Conservation (phyloP, 1,140 invertebrate genomes). For the Ceratitis capitata region DNA sequence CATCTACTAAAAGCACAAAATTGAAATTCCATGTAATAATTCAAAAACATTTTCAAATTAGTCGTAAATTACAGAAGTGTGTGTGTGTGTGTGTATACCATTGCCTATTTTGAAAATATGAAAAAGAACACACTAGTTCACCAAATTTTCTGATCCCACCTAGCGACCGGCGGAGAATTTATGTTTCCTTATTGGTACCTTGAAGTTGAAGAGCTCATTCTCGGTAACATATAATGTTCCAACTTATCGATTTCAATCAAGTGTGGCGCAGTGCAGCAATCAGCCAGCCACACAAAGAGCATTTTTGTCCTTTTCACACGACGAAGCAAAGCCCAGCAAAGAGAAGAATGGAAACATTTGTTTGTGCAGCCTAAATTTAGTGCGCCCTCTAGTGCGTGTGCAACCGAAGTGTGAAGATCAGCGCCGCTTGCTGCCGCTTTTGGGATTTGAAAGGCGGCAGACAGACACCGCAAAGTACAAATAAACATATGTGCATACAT, state of each 20-base stretch:
- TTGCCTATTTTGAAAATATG: background rate
- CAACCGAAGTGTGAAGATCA: slow-evolving; percentile 27
- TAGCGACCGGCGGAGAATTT: background rate
- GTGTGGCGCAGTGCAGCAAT: background rate
- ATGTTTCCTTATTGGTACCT: background rate
- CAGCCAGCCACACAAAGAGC: background rate
- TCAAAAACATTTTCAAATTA: slow-evolving; percentile 3
- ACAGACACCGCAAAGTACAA: background rate
- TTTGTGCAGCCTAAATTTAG: slow-evolving; percentile 32
- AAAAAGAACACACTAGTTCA: background rate
- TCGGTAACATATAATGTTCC: background rate
- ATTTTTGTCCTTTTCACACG: background rate
- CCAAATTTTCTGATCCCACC: background rate
- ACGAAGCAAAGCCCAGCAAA: background rate
- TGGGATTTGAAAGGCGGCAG: background rate
- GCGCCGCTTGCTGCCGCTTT: background rate
- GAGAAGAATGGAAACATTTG: background rate
- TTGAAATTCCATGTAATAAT: background rate
- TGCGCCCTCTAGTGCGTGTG: background rate
- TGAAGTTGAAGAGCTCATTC: background rate
- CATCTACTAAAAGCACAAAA: background rate
- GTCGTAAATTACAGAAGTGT: background rate
- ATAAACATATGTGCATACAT: background rate
- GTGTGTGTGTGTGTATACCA: background rate
- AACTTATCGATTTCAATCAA: slow-evolving; percentile 28